phyloP scores from a whole-genome alignment of 1,140 invertebrate species.

The Pectinophora gossypiella region DNA sequence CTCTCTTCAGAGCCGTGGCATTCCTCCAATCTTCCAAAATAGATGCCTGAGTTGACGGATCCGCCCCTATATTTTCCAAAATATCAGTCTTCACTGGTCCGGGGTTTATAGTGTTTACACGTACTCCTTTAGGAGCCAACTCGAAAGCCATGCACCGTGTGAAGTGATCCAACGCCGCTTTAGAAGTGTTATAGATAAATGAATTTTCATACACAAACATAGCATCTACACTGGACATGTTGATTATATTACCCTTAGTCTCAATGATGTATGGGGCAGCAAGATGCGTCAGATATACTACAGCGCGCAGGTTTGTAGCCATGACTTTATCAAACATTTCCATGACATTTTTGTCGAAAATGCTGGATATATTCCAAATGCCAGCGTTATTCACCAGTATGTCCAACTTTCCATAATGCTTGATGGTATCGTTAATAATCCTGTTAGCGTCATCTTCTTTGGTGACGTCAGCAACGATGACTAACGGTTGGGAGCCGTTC shows the following conservation, averaged over 20 bases:
- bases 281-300: not conserved
- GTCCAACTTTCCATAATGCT: not conserved
- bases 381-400: not conserved
- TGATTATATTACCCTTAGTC: not conserved
- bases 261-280: not conserved
- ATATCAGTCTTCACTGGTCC: not conserved
- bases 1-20: constrained; percentile 83
- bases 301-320: not conserved
- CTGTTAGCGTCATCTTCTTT: not conserved
- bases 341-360: not conserved
- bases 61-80: not conserved
- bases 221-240: not conserved
- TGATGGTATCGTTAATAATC: not conserved
- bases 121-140: not conserved
- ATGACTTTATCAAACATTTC: not conserved
- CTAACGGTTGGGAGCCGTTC: not conserved
- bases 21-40: constrained; percentile 77
- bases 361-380: not conserved
- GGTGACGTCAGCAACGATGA: not conserved
- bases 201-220: not conserved
- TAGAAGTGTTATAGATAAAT: not conserved
- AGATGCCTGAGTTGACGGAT: not conserved
- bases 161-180: not conserved
- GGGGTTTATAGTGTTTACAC: not conserved
- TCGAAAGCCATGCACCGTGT: not conserved